A percentile compares a stretch with the other conserved stretches of the same genome.
These are phyloP conservation scores for Drepana arcuata DNA, from an alignment of 1,140 invertebrate genomes.

Conservation along the genomic window DNA sequence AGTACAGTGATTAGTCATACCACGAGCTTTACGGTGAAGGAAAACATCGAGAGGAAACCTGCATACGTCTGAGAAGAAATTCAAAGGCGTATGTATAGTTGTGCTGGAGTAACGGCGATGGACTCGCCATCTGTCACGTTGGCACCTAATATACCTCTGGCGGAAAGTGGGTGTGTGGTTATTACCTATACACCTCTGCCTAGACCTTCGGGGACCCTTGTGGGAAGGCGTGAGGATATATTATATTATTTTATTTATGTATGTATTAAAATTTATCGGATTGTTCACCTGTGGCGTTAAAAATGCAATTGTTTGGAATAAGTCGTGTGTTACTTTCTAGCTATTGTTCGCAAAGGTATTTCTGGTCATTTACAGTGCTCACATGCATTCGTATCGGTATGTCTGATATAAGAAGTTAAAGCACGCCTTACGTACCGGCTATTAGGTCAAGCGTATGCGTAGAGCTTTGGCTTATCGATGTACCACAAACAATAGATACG, in stretches of 20 bases:
- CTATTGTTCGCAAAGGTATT: constrained; percentile 33
- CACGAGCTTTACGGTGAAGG: too few species aligned
- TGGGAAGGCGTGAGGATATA: too few species aligned
- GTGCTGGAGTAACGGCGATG: too few species aligned
- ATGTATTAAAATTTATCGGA: neutral
- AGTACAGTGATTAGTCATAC: too few species aligned
- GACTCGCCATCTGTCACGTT: too few species aligned
- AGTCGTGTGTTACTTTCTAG: constrained; percentile 33
- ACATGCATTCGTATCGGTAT: constrained; percentile 13
- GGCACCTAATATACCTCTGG: neutral
- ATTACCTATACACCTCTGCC: too few species aligned
- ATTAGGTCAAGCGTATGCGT: constrained; percentile 14
- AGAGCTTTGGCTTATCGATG: constrained; percentile 10
- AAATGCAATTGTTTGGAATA: constrained; percentile 47
- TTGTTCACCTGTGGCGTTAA: constrained; percentile 3
- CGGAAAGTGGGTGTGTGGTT: neutral
- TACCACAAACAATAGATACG: constrained; percentile 33
- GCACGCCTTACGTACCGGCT: constrained; percentile 16
- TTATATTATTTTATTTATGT: neutral
- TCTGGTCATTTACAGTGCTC: constrained; percentile 15
- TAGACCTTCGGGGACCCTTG: too few species aligned
- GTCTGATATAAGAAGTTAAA: constrained; percentile 13
- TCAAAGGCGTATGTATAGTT: too few species aligned
- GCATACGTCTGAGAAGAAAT: too few species aligned
- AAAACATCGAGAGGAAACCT: too few species aligned